These are phyloP conservation scores for Lottia gigantea DNA, from an alignment of 2,888 invertebrate genomes.

Conservation along the genomic window DNA sequence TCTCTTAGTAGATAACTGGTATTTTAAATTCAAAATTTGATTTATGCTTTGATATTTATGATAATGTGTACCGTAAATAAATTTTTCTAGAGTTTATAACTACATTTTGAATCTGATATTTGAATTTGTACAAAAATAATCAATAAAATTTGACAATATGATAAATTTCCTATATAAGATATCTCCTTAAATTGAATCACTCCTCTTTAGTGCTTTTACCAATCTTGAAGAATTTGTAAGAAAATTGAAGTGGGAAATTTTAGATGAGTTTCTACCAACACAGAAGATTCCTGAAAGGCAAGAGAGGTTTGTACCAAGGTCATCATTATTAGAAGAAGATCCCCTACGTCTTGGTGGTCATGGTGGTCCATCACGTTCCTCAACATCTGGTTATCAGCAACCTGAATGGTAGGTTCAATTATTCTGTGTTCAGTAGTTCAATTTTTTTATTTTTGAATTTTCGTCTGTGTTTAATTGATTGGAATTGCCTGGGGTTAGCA, in stretches of 20 bases:
- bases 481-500: not conserved
- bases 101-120: too few relatives aligned
- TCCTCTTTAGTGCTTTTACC: constrained; percentile 40
- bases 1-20: too few relatives aligned
- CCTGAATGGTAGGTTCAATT: not conserved
- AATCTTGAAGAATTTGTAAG: constrained; percentile 38
- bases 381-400: not conserved
- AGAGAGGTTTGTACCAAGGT: constrained; percentile 15
- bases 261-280: constrained; percentile 29
- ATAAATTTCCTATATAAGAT: too few relatives aligned
- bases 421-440: not conserved
- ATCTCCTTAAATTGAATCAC: not conserved
- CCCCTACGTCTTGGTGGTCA: constrained; percentile 41
- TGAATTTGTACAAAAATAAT: not conserved
- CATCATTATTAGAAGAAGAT: constrained; percentile 31
- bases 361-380: not conserved
- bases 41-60: not conserved
- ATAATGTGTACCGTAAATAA: too few relatives aligned
- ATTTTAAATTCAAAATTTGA: not conserved
- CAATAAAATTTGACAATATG: too few relatives aligned
- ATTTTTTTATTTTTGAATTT: not conserved
- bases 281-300: constrained; percentile 16
- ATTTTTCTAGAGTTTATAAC: not conserved
- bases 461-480: not conserved
- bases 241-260: constrained; percentile 39